Evolutionary conservation across 2,888 invertebrate species (phyloP).

Genomic region (Cotesia congregata): DNA sequence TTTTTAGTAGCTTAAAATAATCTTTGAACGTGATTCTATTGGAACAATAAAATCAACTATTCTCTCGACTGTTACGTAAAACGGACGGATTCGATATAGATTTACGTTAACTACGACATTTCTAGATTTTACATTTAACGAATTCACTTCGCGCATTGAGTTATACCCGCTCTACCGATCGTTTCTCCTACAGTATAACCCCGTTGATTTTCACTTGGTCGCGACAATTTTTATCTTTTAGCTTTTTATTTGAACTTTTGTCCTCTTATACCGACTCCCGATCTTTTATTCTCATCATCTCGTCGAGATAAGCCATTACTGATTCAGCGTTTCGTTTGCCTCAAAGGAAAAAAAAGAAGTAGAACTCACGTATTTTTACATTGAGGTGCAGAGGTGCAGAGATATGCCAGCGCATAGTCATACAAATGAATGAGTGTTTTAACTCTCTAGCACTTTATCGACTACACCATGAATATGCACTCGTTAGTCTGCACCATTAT

Average conservation of each 20-base stretch:
- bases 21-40: slow-evolving; percentile 9
- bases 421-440: slow-evolving; percentile 37
- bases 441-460: slow-evolving; percentile 26
- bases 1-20: background rate
- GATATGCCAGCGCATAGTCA: slow-evolving; percentile 15
- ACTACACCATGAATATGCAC: slow-evolving; percentile 35
- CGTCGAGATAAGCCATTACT: slow-evolving; percentile 59
- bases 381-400: slow-evolving; percentile 19
- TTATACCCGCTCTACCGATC: background rate
- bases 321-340: slow-evolving; percentile 55
- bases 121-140: slow-evolving; percentile 48
- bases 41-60: slow-evolving; percentile 6
- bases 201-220: slow-evolving; percentile 45
- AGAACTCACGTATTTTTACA: slow-evolving; percentile 42
- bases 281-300: slow-evolving; percentile 51
- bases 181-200: slow-evolving; percentile 29
- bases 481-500: slow-evolving; percentile 19
- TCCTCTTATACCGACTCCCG: background rate
- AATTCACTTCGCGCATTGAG: slow-evolving; percentile 43
- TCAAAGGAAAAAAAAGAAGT: slow-evolving; percentile 37
- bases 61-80: slow-evolving; percentile 20
- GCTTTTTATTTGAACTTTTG: slow-evolving; percentile 3
- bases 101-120: slow-evolving; percentile 18
- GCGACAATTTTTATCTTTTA: slow-evolving; percentile 42
- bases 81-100: slow-evolving; percentile 18